These are phyloP conservation scores for Moxostoma hubbsi DNA, from an alignment of 2,797 vertebrate genomes.

Conservation along the genomic window DNA sequence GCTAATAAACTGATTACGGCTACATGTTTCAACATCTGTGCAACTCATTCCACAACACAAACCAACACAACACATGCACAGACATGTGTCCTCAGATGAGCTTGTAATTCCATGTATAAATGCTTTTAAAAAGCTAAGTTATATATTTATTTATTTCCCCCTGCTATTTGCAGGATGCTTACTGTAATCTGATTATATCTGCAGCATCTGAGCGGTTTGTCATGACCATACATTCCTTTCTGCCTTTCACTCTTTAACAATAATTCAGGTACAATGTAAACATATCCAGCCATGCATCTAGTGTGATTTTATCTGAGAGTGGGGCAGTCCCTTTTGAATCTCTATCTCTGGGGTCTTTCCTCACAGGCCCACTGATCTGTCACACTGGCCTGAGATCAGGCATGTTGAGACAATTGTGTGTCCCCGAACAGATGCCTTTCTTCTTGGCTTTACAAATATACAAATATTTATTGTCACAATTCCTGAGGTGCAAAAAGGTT, in stretches of 20 bases:
- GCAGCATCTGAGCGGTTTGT: constrained; percentile 49
- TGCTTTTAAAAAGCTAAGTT: constrained; percentile 53
- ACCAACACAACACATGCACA: constrained; percentile 43
- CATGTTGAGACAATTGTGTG: constrained; percentile 51
- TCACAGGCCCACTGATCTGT: constrained; percentile 38
- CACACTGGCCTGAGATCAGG: constrained; percentile 37
- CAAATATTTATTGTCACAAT: constrained; percentile 64
- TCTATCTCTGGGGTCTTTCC: constrained; percentile 47
- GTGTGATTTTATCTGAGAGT: not conserved
- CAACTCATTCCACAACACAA: not conserved
- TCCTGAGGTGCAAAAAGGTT: constrained; percentile 64
- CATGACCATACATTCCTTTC: not conserved
- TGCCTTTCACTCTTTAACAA: not conserved
- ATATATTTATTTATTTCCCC: constrained; percentile 39
- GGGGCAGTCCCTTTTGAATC: constrained; percentile 20
- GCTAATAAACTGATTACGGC: constrained; percentile 49
- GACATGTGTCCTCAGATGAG: constrained; percentile 52
- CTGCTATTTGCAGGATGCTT: constrained; percentile 58
- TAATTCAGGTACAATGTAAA: constrained; percentile 39
- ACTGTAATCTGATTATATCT: constrained; percentile 64
- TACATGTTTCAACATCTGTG: constrained; percentile 50
- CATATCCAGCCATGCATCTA: constrained; percentile 1
- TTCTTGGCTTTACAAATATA: constrained; percentile 46
- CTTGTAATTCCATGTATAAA: constrained; percentile 65
- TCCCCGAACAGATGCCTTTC: constrained; percentile 63